Evolutionary conservation across 2,888 invertebrate species (phyloP), one percentile per base, ranked within the genome.

Genomic region (Lathronympha strigana): DNA sequence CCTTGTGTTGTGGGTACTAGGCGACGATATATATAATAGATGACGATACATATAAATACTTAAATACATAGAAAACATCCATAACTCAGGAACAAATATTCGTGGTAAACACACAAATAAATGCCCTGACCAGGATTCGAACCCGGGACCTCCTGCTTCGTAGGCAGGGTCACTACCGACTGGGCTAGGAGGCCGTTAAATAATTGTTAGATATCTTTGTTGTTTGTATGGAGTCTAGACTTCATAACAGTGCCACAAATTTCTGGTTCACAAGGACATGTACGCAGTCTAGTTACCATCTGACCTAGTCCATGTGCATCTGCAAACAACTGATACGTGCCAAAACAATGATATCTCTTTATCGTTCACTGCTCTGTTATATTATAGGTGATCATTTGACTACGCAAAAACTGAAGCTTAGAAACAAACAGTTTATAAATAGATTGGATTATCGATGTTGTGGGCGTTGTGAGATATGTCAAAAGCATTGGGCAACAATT

Each of bases 341-440:
- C 6, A 55, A 55, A 40, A 55, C 25, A 13, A 17, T 28, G 13
- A 55, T 55, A 45, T 19, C 4, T 4, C 3, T 1, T 45, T 57
- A 57, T 57, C 57, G 57, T 31, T 9, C 45, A 19, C n/a, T 31
- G 43, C 43, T 57, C 57, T 9, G 17, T n/a, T 6, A 17, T 31
- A 21, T n/a, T 6, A 17, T 31, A 21, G n/a, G 19, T 25, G 45
- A 28, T 55, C 25, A 43, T 17, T 17, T 6, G 17, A 0, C 13
- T 45, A 25, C 5, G 25, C 23, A 23, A n/a, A 23, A 36, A 54
- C 21, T 54, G 36, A 23, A 38, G 17, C 17, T n/a, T 19, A 38
- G 36, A 21, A 54, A 38, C 53, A 38, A 51, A 51, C 21, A 13
- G 21, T 51, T 4, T 51, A 51, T n/a, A 13, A 11, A 36, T 13